Evolutionary conservation across 2,888 invertebrate genomes (phyloP).

Genomic region (Drosophila picticornis): DNA sequence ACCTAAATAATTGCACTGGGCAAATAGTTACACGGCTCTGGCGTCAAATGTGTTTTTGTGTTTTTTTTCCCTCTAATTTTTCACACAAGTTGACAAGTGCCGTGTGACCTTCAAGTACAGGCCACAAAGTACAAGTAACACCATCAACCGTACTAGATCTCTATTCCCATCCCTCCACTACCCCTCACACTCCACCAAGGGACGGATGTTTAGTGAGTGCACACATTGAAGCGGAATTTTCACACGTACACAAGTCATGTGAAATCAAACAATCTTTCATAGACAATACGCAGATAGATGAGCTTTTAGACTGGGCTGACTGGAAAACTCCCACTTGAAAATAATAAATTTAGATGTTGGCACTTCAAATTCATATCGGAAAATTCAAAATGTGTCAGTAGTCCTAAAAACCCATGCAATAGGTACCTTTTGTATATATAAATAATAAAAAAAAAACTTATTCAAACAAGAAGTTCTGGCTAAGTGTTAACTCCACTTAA

Average conservation of each 20-base stretch:
- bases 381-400: neutral
- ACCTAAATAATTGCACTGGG: slow-evolving; percentile 56
- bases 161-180: slow-evolving; percentile 5
- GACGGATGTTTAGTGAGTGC: slow-evolving; percentile 63
- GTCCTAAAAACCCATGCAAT: neutral
- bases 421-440: neutral
- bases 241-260: slow-evolving; percentile 62
- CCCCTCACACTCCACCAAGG: neutral
- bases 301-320: neutral
- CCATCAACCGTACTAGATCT: slow-evolving; percentile 31
- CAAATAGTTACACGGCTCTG: slow-evolving; percentile 54
- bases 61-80: slow-evolving; percentile 17
- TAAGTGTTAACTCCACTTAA: neutral
- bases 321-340: neutral
- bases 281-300: slow-evolving; percentile 1
- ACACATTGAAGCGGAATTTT: slow-evolving; percentile 56
- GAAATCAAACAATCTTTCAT: slow-evolving; percentile 52
- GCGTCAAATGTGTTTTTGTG: slow-evolving; percentile 42
- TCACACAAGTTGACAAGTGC: slow-evolving; percentile 41
- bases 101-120: slow-evolving; percentile 40
- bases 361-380: neutral
- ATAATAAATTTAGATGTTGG: neutral
- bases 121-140: slow-evolving; percentile 18
- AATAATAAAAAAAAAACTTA: neutral
- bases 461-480: neutral